Evolutionary conservation across 1,140 invertebrate species (phyloP), one percentile per base, ranked within the genome.

Genomic region (Thalassaphorura encarpata): DNA sequence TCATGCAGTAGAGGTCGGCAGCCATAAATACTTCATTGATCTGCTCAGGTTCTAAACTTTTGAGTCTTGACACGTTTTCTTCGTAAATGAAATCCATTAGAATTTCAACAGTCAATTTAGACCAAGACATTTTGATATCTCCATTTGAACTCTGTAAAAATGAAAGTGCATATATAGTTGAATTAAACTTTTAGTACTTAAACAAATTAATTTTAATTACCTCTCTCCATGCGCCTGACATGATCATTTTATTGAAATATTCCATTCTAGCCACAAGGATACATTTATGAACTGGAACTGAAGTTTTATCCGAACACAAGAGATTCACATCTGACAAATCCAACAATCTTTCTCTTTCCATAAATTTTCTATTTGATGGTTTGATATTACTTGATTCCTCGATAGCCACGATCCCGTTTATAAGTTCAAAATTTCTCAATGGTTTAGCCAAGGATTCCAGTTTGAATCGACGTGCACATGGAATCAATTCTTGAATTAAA

Each of bases 191-290:
- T 15, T 36, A 47, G 26, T 47, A 45, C 3, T 47, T 13, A 45
- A n/a, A 28, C 16, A 21, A 50, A 27, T 58, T 0, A 8, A 6
- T 31, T 55, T 2, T 33, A 62, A 69, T 69, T 66, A 82, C 81
- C 73, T 82, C 80, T 51, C 78, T 75, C 84, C 84, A 87, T 53
- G 79, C 76, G 63, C 77, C 75, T 54, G 77, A 75, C 60, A 86
- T 78, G 39, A 56, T 50, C 82, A 87, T 84, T 59, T 79, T 81
- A 46, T 78, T 72, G 69, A 87, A 89, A 70, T 87, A 87, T 45
- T 87, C 83, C 3, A 83, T 70, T 51, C 84, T 68, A 1, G 83
- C 81, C 0, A 78, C 76, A 21, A 87, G 70, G 39, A 89, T 72
- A 69, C 84, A 87, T 59, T 82, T 83, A 67, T 89, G 84, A 36